Evolutionary conservation across 2,113 vertebrate species (phyloP), one percentile per base, ranked within the genome.

Genomic region (Silurus glanis): DNA sequence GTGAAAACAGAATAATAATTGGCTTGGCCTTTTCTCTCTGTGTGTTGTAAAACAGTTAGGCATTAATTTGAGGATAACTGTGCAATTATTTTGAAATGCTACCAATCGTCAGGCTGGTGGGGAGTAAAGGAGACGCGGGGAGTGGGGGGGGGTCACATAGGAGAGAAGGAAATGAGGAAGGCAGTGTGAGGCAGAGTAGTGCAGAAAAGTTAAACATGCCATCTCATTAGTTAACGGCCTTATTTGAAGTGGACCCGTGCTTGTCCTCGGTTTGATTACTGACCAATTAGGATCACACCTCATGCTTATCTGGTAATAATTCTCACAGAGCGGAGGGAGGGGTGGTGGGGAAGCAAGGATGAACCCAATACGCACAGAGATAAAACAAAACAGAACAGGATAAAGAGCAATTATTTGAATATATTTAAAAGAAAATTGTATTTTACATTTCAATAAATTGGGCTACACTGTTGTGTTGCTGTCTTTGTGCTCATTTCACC

Each of bases 41-140:
- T 94, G 94, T 95, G 94, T 95, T 95, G 95, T 95, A 95, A 96
- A 95, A 95, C 94, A 95, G 94, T 96, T 96, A 95, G 95, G 94
- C 95, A 96, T 96, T 95, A 95, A 96, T 96, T 95, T 95, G 93
- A 94, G 93, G 93, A 95, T 95, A 95, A 96, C 95, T 94, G 94
- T 92, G 93, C 95, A 95, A 95, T 96, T 95, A 95, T 95, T 96
- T 95, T 93, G 92, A 95, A 95, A 96, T 94, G 95, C 94, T 94
- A 94, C 94, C 94, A 93, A 93, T 92, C 89, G 93, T 93, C 92
- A 95, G 49, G 91, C 86, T 83, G 72, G 51, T 85, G 74, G 78
- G 82, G 83, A 94, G 51, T 87, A 87, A 92, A 93, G 93, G 91
- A 91, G 90, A 75, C 62, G 61, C 56, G 78, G 83, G 86, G 56